phyloP scores from a whole-genome alignment of 2,113 vertebrate genomes.

The Microcebus jonahi region DNA sequence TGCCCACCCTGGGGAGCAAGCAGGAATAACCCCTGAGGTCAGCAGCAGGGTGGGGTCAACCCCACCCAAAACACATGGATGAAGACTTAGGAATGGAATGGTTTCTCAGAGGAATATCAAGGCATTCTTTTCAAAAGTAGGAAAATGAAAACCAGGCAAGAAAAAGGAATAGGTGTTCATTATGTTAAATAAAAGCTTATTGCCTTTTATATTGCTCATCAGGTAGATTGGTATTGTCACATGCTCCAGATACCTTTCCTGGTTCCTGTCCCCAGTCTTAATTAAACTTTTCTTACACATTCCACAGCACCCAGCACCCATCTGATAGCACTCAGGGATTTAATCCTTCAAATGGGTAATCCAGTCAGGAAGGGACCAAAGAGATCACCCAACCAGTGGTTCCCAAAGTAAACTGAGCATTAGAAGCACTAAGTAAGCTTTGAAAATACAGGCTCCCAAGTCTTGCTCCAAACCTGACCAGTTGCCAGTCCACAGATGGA shows the following conservation, averaged over 20 bases:
- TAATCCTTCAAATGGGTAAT: not conserved
- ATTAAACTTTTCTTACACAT: not conserved
- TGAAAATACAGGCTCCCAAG: not conserved
- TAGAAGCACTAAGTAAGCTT: not conserved
- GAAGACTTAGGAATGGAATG: not conserved
- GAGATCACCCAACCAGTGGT: not conserved
- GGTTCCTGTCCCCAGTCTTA: not conserved
- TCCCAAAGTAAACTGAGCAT: not conserved
- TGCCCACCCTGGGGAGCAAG: not conserved
- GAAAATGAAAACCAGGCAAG: not conserved
- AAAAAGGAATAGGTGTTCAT: not conserved
- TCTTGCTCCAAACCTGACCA: not conserved
- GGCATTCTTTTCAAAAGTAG: not conserved
- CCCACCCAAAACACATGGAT: not conserved
- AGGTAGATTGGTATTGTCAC: not conserved
- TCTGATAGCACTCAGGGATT: not conserved
- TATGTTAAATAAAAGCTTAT: not conserved
- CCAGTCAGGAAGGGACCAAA: not conserved
- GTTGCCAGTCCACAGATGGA: not conserved
- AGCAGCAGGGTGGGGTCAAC: not conserved
- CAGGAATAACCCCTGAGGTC: not conserved
- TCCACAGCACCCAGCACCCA: too few relatives aligned
- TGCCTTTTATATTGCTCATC: not conserved
- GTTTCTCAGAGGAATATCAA: not conserved
- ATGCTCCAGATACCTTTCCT: not conserved